Conservation (phyloP, 2,797 vertebrate species). For the Cossypha polioptera region DNA sequence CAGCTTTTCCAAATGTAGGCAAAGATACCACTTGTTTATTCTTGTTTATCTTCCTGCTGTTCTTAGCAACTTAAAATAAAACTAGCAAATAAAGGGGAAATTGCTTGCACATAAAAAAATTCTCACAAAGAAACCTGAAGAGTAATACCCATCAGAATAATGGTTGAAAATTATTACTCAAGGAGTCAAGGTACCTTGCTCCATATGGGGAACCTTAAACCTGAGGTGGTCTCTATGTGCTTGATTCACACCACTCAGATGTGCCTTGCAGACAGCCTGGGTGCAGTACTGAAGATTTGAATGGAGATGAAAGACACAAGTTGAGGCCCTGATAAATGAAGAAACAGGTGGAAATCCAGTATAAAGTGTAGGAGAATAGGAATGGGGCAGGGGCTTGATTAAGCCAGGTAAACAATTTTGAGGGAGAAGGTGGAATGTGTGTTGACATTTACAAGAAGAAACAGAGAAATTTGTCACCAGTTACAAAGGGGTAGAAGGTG, state of each 20-base stretch:
- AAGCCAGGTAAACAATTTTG: not conserved
- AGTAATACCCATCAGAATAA: not conserved
- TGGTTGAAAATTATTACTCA: not conserved
- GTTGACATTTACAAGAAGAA: not conserved
- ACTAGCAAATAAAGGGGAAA: too few relatives aligned
- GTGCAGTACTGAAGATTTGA: not conserved
- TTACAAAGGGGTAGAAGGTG: not conserved
- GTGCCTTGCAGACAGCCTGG: not conserved
- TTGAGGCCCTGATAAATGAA: not conserved
- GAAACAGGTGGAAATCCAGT: not conserved
- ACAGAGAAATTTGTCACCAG: too few relatives aligned
- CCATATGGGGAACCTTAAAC: not conserved
- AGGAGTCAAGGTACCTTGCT: not conserved
- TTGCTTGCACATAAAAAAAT: not conserved
- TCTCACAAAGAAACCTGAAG: not conserved
- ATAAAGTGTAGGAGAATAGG: not conserved
- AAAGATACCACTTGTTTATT: not conserved
- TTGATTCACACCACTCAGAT: not conserved
- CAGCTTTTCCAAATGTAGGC: not conserved
- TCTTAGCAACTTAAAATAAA: not conserved
- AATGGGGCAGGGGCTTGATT: not conserved
- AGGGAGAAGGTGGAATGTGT: not conserved
- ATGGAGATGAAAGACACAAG: not conserved
- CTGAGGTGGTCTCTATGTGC: not conserved
- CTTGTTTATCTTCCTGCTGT: not conserved